These are phyloP conservation scores for Dufourea novaeangliae DNA, from an alignment of 1,140 invertebrate genomes.

Conservation along the genomic window DNA sequence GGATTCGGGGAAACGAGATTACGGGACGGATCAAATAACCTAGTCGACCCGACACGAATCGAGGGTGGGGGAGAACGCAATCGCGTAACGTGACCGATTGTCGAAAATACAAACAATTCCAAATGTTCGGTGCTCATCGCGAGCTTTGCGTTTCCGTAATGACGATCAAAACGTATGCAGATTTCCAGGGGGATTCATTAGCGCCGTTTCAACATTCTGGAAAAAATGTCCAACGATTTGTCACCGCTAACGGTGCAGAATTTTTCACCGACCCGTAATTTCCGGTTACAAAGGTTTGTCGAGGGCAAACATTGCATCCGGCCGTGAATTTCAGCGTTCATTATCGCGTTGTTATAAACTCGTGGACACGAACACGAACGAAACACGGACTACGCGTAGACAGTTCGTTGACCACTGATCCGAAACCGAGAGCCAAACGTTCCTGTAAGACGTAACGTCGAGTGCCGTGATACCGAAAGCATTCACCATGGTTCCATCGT, in stretches of 20 bases:
- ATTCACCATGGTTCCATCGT: neutral
- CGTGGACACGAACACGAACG: constrained; percentile 16
- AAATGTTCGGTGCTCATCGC: neutral
- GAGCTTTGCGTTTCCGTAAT: neutral
- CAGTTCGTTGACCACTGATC: constrained; percentile 56
- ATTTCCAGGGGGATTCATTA: neutral
- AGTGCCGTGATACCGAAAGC: neutral
- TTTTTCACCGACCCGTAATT: constrained; percentile 44
- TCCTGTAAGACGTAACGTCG: constrained; percentile 2
- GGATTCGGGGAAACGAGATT: neutral
- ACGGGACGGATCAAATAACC: neutral
- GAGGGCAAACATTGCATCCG: constrained; percentile 40
- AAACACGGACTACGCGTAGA: constrained; percentile 21
- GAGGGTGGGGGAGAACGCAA: too few species aligned
- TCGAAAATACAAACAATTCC: too few species aligned
- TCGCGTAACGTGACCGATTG: too few species aligned
- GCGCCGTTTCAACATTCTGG: neutral
- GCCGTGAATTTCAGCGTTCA: constrained; percentile 38
- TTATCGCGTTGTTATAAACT: constrained; percentile 56
- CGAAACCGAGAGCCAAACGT: constrained; percentile 33
- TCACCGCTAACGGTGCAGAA: neutral
- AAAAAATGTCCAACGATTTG: neutral
- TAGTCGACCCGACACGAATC: too few species aligned
- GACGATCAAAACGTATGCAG: neutral
- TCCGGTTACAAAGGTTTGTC: constrained; percentile 18